Evolutionary conservation across 2,797 vertebrate species (phyloP).

Genomic region (Mustela erminea): DNA sequence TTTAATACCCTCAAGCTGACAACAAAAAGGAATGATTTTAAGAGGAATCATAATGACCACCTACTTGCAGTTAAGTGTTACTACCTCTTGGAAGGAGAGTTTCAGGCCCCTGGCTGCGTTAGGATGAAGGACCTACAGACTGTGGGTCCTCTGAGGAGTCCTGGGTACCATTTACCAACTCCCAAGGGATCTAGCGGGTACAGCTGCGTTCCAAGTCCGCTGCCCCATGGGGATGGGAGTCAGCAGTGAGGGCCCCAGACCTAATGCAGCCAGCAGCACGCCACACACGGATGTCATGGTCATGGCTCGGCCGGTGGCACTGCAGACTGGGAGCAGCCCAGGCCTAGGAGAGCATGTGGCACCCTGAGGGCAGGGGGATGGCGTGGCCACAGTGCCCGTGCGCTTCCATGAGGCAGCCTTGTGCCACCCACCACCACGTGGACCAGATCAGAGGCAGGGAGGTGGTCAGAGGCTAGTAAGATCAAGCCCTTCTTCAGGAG

Average conservation of each 20-base stretch:
- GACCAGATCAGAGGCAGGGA: neutral
- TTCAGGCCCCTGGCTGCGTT: neutral
- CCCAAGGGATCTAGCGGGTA: neutral
- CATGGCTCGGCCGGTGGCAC: neutral
- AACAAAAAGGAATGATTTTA: neutral
- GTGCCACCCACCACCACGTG: neutral
- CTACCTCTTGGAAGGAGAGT: neutral
- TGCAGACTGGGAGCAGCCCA: neutral
- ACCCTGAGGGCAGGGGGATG: fast-evolving
- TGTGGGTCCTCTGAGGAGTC: neutral
- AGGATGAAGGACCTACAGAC: neutral
- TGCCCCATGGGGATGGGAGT: neutral
- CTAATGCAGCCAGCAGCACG: fast-evolving
- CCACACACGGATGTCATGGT: neutral
- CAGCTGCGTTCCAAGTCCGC: neutral
- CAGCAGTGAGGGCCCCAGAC: too few species aligned
- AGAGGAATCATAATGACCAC: neutral
- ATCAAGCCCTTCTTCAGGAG: neutral
- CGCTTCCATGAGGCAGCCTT: neutral
- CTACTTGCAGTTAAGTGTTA: neutral
- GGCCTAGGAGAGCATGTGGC: neutral
- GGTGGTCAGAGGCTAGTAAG: neutral
- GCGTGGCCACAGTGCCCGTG: fast-evolving
- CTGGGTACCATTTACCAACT: neutral
- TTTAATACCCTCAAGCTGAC: neutral